phyloP scores from a whole-genome alignment of 2,113 vertebrate species.

The Calyptommatus sinebrachiatus region DNA sequence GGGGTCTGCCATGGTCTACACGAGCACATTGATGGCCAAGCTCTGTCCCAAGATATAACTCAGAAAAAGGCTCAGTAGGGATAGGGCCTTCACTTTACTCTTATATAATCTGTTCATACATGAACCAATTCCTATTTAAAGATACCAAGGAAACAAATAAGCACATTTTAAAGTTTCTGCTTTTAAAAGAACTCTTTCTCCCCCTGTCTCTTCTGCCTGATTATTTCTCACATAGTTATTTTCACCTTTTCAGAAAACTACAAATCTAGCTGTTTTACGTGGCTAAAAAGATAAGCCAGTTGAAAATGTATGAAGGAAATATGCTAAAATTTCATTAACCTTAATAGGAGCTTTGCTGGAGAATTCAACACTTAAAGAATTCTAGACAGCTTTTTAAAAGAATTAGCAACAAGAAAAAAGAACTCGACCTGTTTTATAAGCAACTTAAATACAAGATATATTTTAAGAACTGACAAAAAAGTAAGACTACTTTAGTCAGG shows the following conservation, averaged over 20 bases:
- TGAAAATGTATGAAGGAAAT: constrained; percentile 59
- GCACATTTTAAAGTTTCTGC: not conserved
- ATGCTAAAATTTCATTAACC: constrained; percentile 62
- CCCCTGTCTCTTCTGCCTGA: constrained; percentile 1
- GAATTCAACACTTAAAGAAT: constrained; percentile 56
- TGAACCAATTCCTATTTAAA: not conserved
- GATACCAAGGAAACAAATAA: not conserved
- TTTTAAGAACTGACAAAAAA: constrained; percentile 20
- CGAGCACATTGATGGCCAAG: too few species aligned
- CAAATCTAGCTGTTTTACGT: not conserved
- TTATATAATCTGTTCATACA: not conserved
- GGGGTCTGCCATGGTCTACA: too few species aligned
- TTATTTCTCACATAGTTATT: constrained; percentile 19
- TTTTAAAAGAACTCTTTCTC: not conserved
- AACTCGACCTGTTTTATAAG: constrained; percentile 20
- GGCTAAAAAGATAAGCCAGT: constrained; percentile 43
- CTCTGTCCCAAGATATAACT: not conserved
- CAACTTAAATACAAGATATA: constrained; percentile 32
- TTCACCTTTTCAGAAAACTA: not conserved
- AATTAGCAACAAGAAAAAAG: constrained; percentile 39
- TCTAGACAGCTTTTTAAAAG: constrained; percentile 40
- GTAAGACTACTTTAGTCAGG: not conserved
- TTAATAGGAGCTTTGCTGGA: constrained; percentile 54
- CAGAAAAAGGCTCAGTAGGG: not conserved
- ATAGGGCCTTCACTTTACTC: not conserved